Base-by-base conservation (phyloP, 2,888 invertebrate species). In the Heteropelma amictum region DNA sequence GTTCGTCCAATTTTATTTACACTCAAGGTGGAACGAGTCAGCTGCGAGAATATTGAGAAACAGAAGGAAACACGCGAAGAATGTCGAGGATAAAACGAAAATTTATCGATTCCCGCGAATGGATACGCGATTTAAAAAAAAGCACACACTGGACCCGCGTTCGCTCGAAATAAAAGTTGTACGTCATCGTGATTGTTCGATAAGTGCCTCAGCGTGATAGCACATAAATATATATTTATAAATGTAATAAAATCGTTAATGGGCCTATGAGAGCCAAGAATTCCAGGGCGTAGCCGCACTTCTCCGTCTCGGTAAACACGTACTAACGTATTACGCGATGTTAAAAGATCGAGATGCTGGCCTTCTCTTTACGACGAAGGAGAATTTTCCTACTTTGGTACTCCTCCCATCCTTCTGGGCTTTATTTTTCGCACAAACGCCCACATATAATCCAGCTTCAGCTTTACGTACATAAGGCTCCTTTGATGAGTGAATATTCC, bases 191-290 rank as follows among this genome's bases (percentile, higher is more conserved):
- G 49, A 68, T 73, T 45, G 69, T 73, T 64, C 42, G 58, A 73
- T 69, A 64, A 58, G 51, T 64, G 68, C 53, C 56, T 7, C 30
- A 8, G n/a, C n/a, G 49, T 51, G 35, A 45, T 53, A 63, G n/a
- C 56, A 23, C 30, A 26, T 33, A 58, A 40, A 33, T 21, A 42
- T 38, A 64, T 64, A 45, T 63, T 35, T 63, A 58, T 65, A 65
- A 74, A 53, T 33, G 14, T 23, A 70, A 74, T 74, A 74, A 74
- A 70, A 74, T 65, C 60, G 38, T 33, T 60, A 74, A 70, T 74
- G 53, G 53, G 61, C 47, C 64, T 60, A 53, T 38, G 53, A 60
- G 53, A 60, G 69, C 69, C 64, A 70, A 74, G 69, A 70, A 70
- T 74, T 65, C 47, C 45, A 38, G 21, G 21, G 69, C 64, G 64